Base-by-base conservation (phyloP, 2,888 invertebrate species). In the Physocephala rufipes region DNA sequence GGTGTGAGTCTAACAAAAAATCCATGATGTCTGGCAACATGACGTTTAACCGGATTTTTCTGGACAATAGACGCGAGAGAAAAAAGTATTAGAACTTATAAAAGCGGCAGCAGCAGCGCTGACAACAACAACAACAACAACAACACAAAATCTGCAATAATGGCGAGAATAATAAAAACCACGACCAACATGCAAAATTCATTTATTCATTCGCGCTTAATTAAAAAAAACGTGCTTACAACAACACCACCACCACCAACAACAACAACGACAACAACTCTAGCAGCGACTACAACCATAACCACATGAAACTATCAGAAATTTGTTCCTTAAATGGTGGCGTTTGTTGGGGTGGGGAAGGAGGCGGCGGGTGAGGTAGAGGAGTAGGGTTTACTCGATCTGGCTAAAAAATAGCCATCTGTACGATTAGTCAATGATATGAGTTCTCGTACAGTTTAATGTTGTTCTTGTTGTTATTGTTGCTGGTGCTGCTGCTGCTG, bases 151-250 rank as follows among this genome's bases (percentile, higher is more conserved):
- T 58, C 53, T 70, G 65, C 55, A 26, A 45, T 3, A 53, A n/a
- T 43, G 67, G 69, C 19, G 62, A 62, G 51, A 64, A 47, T 49
- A 73, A 69, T 62, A 71, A 72, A 74, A 70, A 65, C 75, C 55
- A 55, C 58, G 71, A 49, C 71, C 71, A 73, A 73, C 74, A 74
- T 72, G 71, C 72, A 75, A 75, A 77, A 78, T 80, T 76, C 77
- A 82, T 81, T 82, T 81, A 79, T 79, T 79, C n/a, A n/a, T n/a
- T 71, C 77, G 76, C 79, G 80, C 80, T 83, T 83, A 82, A 83
- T 83, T 82, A 82, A 83, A 81, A n/a, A n/a, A 80, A 79, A 76
- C 75, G 71, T 71, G 70, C 49, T 19, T 72, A 71, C 74, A 70
- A 58, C 53, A 45, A 66, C 70, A 73, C 75, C 71, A 69, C 66